Evolutionary conservation across 2,797 vertebrate genomes (phyloP), one percentile per base, ranked within the genome.

Genomic region (Oreortyx pictus): DNA sequence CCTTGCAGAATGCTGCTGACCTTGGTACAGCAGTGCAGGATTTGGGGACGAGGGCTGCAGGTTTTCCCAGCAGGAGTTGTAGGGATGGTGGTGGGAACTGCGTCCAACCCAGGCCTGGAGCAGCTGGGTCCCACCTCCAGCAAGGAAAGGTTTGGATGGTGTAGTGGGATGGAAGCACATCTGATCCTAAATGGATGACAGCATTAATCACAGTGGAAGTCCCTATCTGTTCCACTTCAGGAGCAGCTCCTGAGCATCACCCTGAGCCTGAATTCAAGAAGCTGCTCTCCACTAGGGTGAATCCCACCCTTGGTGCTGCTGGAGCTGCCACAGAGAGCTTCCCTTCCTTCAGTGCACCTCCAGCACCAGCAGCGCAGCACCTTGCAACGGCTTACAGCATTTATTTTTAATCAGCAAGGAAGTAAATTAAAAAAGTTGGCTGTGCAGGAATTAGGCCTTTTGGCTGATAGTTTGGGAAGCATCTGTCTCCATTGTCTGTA

Each of bases 401-500:
- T 33, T 50, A 33, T 49, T 59, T 70, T 73, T 29, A 82, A 89
- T 80, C 73, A 76, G 33, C 29, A 31, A 67, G 57, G 62, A 91
- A 90, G 84, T 72, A 84, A 95, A 94, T 92, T 74, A 5, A 76
- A 92, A 90, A 96, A 94, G 94, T 95, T 95, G 93, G 82, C 72
- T 54, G 71, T 86, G 89, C 70, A 90, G 89, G 90, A 97, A 94
- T 96, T 94, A 96, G 86, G 84, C 62, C 62, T 96, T 88, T 94
- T 92, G 90, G 92, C 86, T 95, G 96, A 86, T 88, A 77, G 94
- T 96, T 96, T 89, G 89, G 84, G 86, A 94, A 88, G 56, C 92
- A 96, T 97, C 95, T 83, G 89, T 96, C 96, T 97, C 96, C 82
- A 96, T 96, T 76, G 15, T 61, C 93, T 83, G 89, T 60, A 94